Conservation (phyloP, 2,113 vertebrate genomes). For the Ciconia stormi region DNA sequence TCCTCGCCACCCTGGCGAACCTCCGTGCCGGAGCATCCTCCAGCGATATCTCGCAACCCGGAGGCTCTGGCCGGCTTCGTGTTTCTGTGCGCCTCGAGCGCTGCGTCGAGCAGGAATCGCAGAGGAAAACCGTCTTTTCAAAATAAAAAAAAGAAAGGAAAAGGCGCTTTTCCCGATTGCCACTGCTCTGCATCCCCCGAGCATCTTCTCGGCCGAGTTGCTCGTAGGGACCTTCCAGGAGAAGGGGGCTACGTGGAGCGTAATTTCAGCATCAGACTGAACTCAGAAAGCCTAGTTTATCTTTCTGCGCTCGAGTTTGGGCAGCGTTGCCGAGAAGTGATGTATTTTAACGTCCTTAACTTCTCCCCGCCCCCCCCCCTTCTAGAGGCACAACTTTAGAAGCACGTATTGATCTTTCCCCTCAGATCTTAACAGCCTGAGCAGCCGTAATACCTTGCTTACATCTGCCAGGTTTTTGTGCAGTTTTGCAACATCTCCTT, state of each 20-base stretch:
- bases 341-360: slow-evolving; percentile 37
- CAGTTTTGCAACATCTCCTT: slow-evolving; percentile 74
- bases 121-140: not conserved
- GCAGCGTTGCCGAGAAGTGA: not conserved
- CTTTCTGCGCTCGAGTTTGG: not conserved
- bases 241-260: not conserved
- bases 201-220: not conserved
- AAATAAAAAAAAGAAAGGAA: not conserved
- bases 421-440: slow-evolving; percentile 77
- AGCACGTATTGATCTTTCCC: slow-evolving; percentile 73
- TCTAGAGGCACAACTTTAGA: slow-evolving; percentile 63
- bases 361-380: not conserved
- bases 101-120: not conserved
- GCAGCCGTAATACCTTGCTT: slow-evolving; percentile 79
- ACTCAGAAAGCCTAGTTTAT: not conserved
- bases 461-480: slow-evolving; percentile 77
- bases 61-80: not conserved
- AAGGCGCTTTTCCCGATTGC: fast-evolving
- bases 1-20: not conserved
- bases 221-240: not conserved
- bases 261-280: not conserved
- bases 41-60: fast-evolving
- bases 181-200: not conserved
- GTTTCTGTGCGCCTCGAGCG: not conserved
- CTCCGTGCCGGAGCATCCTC: not conserved